Evolutionary conservation across 2,888 invertebrate species (phyloP), one percentile per base, ranked within the genome.

Genomic region (Parasteatoda lunata): DNA sequence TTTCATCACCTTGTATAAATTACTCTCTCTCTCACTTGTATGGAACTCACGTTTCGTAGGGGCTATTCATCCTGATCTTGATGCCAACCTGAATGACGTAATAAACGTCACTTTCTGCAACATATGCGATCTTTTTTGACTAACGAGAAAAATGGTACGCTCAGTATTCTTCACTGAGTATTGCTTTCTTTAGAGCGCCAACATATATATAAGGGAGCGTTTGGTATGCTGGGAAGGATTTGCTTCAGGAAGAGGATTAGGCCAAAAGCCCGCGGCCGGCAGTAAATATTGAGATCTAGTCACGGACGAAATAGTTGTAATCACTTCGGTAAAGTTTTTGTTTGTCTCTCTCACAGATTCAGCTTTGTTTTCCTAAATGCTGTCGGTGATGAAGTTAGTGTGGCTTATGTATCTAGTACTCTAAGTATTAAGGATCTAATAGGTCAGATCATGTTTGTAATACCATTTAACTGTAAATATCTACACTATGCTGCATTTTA

Each of bases 81-180:
- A 30, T 45, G 30, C 65, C 73, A 15, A 75, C 69, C 75, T 59
- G 69, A 75, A 81, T 75, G 81, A 75, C 81, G 81, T 75, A 81
- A 81, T 81, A 81, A 81, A 75, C 59, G 81, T 81, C 81, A 75
- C 48, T 59, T 59, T 49, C 64, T 11, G 71, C 45, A 70, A n/a
- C 70, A 59, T 15, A 51, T 47, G 47, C 69, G 68, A 75, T 81
- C 69, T 73, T 75, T 81, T 73, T n/a, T 51, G 64, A 51, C 3
- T 71, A 65, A 45, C 66, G 15, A 68, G 9, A 68, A 8, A 30
- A 15, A 68, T 59, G 30, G 15, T n/a, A 68, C 15, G 66, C 66
- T 59, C n/a, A 15, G 66, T 45, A 7, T 68, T 68, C 30, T 68
- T 66, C 7, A 30, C 9, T 5, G 5, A 15, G 45, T 52, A 47